Conservation (phyloP, 2,888 invertebrate genomes). For the Lasius fuliginosus region DNA sequence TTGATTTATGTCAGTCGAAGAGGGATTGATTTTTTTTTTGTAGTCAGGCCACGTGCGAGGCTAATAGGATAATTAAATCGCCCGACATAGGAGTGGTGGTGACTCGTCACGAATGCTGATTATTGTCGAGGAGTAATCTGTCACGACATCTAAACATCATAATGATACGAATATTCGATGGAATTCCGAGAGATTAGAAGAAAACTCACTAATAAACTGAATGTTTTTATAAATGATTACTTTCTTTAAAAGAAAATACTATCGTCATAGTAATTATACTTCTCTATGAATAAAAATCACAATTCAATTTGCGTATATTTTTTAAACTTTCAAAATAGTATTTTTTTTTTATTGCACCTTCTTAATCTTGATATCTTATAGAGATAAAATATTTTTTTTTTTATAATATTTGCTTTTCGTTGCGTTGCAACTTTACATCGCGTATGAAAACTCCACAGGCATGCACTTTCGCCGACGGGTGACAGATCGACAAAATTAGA, state of each 20-base stretch:
- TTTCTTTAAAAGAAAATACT: neutral
- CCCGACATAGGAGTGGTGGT: conserved; percentile 65
- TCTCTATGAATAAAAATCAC: neutral
- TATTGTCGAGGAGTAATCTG: conserved; percentile 62
- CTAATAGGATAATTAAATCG: conserved; percentile 72
- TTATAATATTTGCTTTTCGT: neutral
- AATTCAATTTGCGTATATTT: neutral
- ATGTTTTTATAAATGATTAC: neutral
- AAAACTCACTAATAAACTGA: neutral
- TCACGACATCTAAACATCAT: conserved; percentile 62
- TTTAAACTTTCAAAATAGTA: neutral
- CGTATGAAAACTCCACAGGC: neutral
- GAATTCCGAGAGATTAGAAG: conserved; percentile 40
- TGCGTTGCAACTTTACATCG: conserved; percentile 3
- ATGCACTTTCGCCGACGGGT: conserved; percentile 26
- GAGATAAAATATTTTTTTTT: neutral
- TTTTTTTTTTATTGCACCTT: neutral
- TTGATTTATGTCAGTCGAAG: conserved; percentile 41
- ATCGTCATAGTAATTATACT: neutral
- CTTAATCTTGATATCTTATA: neutral
- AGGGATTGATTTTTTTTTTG: conserved; percentile 29
- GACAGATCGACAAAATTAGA: conserved; percentile 57
- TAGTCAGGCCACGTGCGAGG: conserved; percentile 55
- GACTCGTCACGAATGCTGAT: conserved; percentile 72
- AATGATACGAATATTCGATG: conserved; percentile 35